phyloP scores from a whole-genome alignment of 2,797 vertebrate genomes.

The Aphelocoma californica region DNA sequence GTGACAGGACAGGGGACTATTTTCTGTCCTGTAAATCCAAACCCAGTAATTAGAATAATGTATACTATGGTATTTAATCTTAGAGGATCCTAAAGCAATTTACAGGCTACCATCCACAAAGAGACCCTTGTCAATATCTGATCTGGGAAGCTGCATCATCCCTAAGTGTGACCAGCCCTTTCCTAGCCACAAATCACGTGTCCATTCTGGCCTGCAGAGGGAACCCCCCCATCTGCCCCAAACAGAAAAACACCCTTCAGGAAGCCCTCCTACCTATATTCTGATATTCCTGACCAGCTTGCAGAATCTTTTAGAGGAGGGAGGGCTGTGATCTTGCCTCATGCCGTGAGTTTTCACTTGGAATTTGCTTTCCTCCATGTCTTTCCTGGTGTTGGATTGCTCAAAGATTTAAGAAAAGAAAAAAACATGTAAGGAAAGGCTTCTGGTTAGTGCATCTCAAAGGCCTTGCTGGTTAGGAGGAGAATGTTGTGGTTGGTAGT shows the following conservation, averaged over 20 bases:
- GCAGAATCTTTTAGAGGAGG: background rate
- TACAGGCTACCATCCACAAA: background rate
- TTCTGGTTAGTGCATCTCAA: background rate
- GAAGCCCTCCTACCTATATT: background rate
- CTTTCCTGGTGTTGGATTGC: background rate
- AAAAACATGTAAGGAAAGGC: background rate
- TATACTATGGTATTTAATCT: background rate
- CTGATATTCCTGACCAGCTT: background rate
- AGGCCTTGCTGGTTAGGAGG: background rate
- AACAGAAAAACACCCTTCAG: no score
- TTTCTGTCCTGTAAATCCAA: background rate
- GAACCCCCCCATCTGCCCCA: background rate
- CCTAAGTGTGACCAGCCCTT: background rate
- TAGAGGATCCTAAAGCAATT: background rate
- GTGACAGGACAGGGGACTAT: background rate
- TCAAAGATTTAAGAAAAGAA: background rate
- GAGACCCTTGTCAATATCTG: background rate
- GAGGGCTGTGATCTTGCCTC: background rate
- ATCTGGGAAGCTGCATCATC: background rate
- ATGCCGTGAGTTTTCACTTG: background rate
- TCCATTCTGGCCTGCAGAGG: background rate
- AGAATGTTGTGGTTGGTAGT: background rate
- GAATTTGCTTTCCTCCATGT: background rate
- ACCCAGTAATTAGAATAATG: background rate
- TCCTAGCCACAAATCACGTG: background rate